These are phyloP conservation scores for Myiothlypis coronata DNA, from an alignment of 2,797 vertebrate genomes.

Conservation along the genomic window DNA sequence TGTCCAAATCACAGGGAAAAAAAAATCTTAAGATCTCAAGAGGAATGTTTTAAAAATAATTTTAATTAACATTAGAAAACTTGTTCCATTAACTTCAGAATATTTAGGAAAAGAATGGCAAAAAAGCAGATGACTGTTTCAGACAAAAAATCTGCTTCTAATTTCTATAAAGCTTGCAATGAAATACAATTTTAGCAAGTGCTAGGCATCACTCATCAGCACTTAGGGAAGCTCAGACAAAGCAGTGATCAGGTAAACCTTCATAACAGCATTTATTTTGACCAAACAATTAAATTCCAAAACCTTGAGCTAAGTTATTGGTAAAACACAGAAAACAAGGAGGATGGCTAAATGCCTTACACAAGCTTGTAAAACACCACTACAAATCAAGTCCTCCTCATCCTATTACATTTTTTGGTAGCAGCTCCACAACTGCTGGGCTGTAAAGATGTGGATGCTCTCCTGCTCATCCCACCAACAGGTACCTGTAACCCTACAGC, in stretches of 20 bases:
- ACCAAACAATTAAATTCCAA: not conserved
- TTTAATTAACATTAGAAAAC: not conserved
- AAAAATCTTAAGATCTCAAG: not conserved
- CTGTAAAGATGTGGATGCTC: not conserved
- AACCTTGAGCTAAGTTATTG: not conserved
- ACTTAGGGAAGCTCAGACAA: not conserved
- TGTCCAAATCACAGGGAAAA: not conserved
- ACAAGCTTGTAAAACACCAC: not conserved
- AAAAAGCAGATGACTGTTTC: not conserved
- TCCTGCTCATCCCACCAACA: not conserved
- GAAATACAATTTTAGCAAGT: not conserved
- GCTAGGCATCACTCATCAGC: not conserved
- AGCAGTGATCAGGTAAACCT: not conserved
- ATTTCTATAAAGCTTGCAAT: not conserved
- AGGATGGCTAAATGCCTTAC: not conserved
- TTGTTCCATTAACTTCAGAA: not conserved
- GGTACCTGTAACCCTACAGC: not conserved
- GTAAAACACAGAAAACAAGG: not conserved
- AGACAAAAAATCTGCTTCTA: not conserved
- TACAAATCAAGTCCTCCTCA: not conserved
- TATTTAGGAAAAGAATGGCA: not conserved
- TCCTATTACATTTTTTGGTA: not conserved
- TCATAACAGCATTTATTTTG: not conserved
- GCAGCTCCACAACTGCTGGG: not conserved
- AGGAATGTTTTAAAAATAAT: rapidly evolving